These are phyloP conservation scores for Carollia perspicillata DNA, from an alignment of 2,113 vertebrate genomes.

Conservation along the genomic window DNA sequence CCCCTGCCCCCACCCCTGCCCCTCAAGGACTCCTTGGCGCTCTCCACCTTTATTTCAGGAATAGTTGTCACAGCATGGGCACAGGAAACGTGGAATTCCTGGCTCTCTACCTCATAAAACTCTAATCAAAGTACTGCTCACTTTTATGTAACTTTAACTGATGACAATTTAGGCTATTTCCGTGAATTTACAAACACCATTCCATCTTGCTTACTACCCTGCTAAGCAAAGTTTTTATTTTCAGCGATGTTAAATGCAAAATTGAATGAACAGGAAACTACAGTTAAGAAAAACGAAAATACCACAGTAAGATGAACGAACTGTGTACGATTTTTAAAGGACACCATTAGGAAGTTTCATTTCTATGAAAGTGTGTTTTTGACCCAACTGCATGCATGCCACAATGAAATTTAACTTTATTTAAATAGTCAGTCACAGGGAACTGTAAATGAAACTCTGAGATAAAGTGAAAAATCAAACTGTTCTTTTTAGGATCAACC, in stretches of 20 bases:
- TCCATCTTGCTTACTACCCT: slow-evolving; percentile 12
- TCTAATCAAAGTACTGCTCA: background rate
- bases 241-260: slow-evolving; percentile 19
- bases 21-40: background rate
- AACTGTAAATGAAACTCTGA: slow-evolving; percentile 36
- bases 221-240: slow-evolving; percentile 55
- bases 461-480: slow-evolving; percentile 25
- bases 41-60: background rate
- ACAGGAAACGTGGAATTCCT: background rate
- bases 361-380: slow-evolving; percentile 24
- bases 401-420: slow-evolving; percentile 13
- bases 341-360: slow-evolving; percentile 8
- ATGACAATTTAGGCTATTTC: slow-evolving; percentile 9
- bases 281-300: slow-evolving; percentile 60
- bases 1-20: background rate
- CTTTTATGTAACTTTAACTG: slow-evolving; percentile 1
- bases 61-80: background rate
- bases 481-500: slow-evolving; percentile 43
- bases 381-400: background rate
- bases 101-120: slow-evolving; percentile 7
- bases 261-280: slow-evolving; percentile 60
- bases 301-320: slow-evolving; percentile 50
- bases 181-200: slow-evolving; percentile 62
- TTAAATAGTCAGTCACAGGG: background rate
- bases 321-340: slow-evolving; percentile 6